Percentiles rank a stretch among this genome's conserved stretches.
Conservation (phyloP, 2,797 vertebrate species). For the Agapornis canus region DNA sequence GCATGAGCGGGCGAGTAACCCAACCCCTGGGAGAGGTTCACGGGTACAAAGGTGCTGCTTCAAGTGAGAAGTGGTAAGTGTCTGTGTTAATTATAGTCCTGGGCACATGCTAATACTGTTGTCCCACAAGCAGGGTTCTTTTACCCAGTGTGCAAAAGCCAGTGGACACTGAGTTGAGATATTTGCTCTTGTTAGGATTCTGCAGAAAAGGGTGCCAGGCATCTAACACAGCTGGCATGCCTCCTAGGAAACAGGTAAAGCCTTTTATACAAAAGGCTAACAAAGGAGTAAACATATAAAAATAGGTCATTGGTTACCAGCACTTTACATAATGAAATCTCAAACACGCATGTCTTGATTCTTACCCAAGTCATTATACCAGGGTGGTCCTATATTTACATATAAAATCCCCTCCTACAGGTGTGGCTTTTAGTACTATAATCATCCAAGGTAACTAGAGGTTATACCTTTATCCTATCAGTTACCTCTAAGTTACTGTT, state of each 20-base stretch:
- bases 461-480: background rate
- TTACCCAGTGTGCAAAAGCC: background rate
- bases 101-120: background rate
- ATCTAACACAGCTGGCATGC: background rate
- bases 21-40: background rate
- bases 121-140: background rate
- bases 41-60: background rate
- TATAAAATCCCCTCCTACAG: background rate
- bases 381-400: background rate
- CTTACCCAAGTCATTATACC: background rate
- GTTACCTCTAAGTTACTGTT: background rate
- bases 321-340: background rate
- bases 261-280: background rate
- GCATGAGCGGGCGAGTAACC: background rate
- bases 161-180: background rate
- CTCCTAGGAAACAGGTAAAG: background rate
- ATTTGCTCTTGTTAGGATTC: background rate
- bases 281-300: background rate
- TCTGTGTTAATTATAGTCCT: background rate
- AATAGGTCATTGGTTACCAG: background rate
- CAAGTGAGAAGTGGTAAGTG: background rate
- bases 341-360: background rate
- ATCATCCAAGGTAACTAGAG: background rate
- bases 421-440: background rate
- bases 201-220: background rate